A percentile compares a stretch with the other conserved stretches of the same genome.
Conservation (phyloP, 2,888 invertebrate species). For the Fabriciana adippe region DNA sequence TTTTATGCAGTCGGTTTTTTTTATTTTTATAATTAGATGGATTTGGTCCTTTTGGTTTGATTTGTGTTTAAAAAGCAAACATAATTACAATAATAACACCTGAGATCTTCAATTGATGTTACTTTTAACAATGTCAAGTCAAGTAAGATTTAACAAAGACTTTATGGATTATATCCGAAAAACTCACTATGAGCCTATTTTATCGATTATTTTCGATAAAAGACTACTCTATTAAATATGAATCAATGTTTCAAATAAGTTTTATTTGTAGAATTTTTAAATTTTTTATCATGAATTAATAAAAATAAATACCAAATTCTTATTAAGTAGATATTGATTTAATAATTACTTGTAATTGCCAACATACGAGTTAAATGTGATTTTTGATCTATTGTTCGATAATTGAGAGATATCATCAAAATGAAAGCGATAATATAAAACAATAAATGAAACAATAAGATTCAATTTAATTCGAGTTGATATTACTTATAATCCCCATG, state of each 20-base stretch:
- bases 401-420: neutral
- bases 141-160: neutral
- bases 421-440: no score
- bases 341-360: no score
- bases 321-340: no score
- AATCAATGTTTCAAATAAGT: no score
- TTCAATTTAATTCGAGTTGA: constrained; percentile 4
- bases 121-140: neutral
- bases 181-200: no score
- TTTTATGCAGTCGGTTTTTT: no score
- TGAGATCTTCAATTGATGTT: neutral
- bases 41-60: neutral
- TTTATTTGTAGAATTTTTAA: no score
- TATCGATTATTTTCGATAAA: no score
- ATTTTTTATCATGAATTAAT: no score
- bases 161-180: no score
- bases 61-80: neutral
- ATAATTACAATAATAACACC: neutral
- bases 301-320: no score
- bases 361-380: neutral
- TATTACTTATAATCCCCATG: constrained; percentile 6
- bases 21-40: constrained; percentile 11
- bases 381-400: neutral
- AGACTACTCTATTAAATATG: no score
- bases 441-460: neutral